Conservation (phyloP, 2,888 invertebrate species). For the Willowsia nigromaculata region DNA sequence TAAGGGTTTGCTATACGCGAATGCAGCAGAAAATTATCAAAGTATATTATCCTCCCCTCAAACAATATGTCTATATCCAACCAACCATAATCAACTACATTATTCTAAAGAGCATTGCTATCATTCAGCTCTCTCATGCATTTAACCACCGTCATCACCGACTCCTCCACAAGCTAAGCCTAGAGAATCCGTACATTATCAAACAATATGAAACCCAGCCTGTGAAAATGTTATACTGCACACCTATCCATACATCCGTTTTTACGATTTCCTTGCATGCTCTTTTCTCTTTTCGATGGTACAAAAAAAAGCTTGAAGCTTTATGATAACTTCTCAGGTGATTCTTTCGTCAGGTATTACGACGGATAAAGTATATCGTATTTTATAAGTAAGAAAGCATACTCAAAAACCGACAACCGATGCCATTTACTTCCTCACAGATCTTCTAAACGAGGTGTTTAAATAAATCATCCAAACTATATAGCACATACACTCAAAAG, state of each 20-base stretch:
- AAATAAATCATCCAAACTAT: slow-evolving; percentile 26
- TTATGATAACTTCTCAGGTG: not conserved
- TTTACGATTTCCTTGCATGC: not conserved
- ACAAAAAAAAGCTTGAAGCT: not conserved
- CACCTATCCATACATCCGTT: slow-evolving; percentile 11
- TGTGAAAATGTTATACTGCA: not conserved
- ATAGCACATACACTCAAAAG: not conserved
- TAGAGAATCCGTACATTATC: not conserved
- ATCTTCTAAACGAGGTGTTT: not conserved
- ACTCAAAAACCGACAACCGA: too few species aligned
- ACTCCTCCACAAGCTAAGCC: not conserved
- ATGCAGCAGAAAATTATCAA: not conserved
- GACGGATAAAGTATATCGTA: not conserved
- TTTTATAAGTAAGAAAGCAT: too few species aligned
- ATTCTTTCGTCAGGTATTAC: not conserved
- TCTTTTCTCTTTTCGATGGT: not conserved
- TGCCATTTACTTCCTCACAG: not conserved
- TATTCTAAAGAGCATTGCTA: not conserved
- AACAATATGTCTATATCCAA: not conserved
- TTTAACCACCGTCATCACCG: slow-evolving; percentile 9
- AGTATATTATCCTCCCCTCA: not conserved
- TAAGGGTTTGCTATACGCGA: slow-evolving; percentile 18
- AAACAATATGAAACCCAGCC: too few species aligned
- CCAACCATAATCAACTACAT: not conserved
- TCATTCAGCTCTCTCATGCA: slow-evolving; percentile 12